Evolutionary conservation across 2,888 invertebrate species (phyloP).

Genomic region (Ectemnius lituratus): DNA sequence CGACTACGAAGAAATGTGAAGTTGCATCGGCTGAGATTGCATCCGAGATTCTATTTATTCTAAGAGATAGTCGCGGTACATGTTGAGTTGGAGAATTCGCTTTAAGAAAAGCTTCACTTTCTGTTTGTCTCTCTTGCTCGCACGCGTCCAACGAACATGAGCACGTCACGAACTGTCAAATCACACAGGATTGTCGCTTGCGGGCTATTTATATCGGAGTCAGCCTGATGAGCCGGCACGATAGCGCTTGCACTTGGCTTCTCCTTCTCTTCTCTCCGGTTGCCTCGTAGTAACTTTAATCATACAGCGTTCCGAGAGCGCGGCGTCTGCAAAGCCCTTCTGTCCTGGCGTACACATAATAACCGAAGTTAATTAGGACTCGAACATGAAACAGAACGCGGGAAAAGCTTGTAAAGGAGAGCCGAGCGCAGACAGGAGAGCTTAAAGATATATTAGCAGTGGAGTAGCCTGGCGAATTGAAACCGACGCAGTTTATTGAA

Average conservation of each 20-base stretch:
- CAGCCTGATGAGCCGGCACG: conserved; percentile 21
- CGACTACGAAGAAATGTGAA: neutral
- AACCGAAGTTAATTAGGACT: conserved; percentile 68
- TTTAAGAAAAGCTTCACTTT: neutral
- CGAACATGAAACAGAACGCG: conserved; percentile 64
- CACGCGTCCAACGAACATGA: conserved; percentile 9
- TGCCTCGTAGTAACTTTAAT: neutral
- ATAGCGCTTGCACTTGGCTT: conserved; percentile 12
- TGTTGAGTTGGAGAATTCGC: neutral
- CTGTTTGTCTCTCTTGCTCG: neutral
- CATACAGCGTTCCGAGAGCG: conserved; percentile 3
- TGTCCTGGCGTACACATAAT: conserved; percentile 61
- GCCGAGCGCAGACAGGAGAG: conserved; percentile 17
- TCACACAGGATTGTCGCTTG: conserved; percentile 23
- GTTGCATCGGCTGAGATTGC: too few relatives aligned
- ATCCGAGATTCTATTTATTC: too few relatives aligned
- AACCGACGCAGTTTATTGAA: conserved; percentile 38
- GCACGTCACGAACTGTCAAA: conserved; percentile 41
- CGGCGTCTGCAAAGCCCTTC: conserved; percentile 43
- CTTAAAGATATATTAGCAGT: conserved; percentile 55
- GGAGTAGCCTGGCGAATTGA: conserved; percentile 21
- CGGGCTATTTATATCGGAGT: conserved; percentile 45
- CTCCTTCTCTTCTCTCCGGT: conserved; percentile 8
- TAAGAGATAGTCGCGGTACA: neutral
- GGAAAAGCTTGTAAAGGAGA: conserved; percentile 13